Evolutionary conservation across 2,797 vertebrate genomes (phyloP), one percentile per base, ranked within the genome.

Genomic region (Cephalopachus bancanus): DNA sequence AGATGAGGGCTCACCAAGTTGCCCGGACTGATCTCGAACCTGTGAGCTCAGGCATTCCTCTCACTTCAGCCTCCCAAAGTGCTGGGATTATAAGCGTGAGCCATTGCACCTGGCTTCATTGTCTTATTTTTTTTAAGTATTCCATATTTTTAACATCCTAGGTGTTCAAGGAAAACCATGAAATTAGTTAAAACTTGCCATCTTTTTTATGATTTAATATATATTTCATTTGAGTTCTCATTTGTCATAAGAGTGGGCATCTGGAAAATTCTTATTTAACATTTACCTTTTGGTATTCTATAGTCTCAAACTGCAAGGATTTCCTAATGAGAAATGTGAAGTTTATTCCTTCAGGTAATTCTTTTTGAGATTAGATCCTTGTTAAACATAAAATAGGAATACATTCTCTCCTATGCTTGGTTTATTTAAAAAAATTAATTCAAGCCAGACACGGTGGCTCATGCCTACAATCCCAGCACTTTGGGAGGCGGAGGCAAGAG

Each of bases 271-370:
- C 62, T 79, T 83, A 79, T 64, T 69, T 33, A 80, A 14, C 37
- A 57, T 71, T 65, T 71, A 51, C 30, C n/a, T 91, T 83, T 79
- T 69, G 37, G 57, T 84, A 51, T 80, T 95, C 53, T 69, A 19
- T 65, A 85, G 53, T 86, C 37, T 95, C 62, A 92, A 81, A 92
- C 83, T 60, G 92, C 24, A 55, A 65, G 20, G 51, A 81, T 81
- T 97, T 81, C 91, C 91, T 81, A 81, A 81, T 78, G 22, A 91
- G 86, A 93, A 85, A 95, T 81, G 15, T 76, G 26, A 71, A 51
- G 44, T 28, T 83, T 86, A 62, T 51, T 84, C 14, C 75, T 83
- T 71, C 5, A 17, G 26, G 10, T 72, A 55, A 60, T 80, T 89
- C 51, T 16, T 80, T 83, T 80, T 93, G 91, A 96, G 83, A 88